Evolutionary conservation across 1,140 invertebrate species (phyloP), one percentile per base, ranked within the genome.

Genomic region (Odontomachus brunneus): DNA sequence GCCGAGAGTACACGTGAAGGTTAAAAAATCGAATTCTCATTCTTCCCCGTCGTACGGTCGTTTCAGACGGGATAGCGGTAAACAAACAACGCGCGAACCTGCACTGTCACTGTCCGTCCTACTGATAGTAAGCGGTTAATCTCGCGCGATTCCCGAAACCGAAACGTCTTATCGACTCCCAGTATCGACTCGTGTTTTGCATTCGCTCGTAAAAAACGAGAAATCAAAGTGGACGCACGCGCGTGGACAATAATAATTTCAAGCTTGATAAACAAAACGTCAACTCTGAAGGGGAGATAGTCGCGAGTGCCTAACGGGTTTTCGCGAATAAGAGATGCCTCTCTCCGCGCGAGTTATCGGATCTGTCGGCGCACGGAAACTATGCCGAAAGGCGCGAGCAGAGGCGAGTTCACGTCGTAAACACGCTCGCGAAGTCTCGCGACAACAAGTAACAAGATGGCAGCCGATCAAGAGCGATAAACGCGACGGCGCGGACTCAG

Each of bases 371-470:
- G n/a, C n/a, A n/a, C n/a, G n/a, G n/a, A n/a, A n/a, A n/a, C n/a
- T n/a, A n/a, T n/a, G n/a, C n/a, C n/a, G 29, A 5, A 33, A 59
- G 17, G n/a, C 38, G 38, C 60, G 74, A 33, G 44, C 48, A 9
- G 48, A 26, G 0, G 24, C 24, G n/a, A 29, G 66, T 55, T 17
- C 62, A 17, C 62, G 19, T 22, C 29, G 49, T 24, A 65, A 55
- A 55, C 74, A 55, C 29, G 17, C 29, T 78, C 63, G 75, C 73
- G 59, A 15, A 62, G 59, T 51, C 48, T 44, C 81, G 59, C 72
- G 81, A 82, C 59, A 72, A 48, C 72, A 76, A 82, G 66, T 66
- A 73, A 62, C 51, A 63, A 62, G 63, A 87, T 83, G 81, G 59
- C 73, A 72, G 57, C 78, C 53, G 71, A 86, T 38, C 49, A 62